Evolutionary conservation across 2,888 invertebrate species (phyloP).

Genomic region (Pelosia muscerda): DNA sequence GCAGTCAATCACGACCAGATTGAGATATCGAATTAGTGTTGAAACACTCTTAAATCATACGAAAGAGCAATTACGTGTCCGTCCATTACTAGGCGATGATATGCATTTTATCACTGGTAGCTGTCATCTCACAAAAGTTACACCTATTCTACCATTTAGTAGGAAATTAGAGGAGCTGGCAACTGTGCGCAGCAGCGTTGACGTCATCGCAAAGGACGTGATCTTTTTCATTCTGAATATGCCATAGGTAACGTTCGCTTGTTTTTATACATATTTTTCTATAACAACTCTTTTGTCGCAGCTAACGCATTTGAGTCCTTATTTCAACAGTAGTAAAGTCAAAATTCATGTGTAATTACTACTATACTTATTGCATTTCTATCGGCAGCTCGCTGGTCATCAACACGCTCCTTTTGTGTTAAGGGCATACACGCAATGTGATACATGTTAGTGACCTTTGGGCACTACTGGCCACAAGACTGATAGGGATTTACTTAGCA

Average conservation of each 20-base stretch:
- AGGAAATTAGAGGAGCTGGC: constrained; percentile 2
- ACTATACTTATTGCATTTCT: constrained; percentile 43
- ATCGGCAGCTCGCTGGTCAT: constrained; percentile 27
- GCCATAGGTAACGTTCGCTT: neutral
- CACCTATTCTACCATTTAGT: constrained; percentile 15
- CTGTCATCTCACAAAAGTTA: constrained; percentile 27
- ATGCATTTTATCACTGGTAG: constrained; percentile 41
- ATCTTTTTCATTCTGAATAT: too few relatives aligned
- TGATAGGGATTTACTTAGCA: constrained; percentile 57
- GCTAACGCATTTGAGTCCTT: constrained; percentile 13
- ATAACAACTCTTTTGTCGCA: neutral
- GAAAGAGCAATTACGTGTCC: constrained; percentile 57
- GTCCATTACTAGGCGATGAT: constrained; percentile 55
- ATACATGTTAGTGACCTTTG: constrained; percentile 30
- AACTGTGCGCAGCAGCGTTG: neutral
- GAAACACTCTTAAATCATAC: constrained; percentile 52
- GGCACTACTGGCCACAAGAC: constrained; percentile 58
- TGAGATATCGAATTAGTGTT: constrained; percentile 54
- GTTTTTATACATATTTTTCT: neutral
- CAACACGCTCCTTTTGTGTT: constrained; percentile 18
- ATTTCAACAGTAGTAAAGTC: constrained; percentile 3
- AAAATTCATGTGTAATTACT: constrained; percentile 28
- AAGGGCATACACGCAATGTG: constrained; percentile 14
- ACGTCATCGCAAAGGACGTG: neutral
- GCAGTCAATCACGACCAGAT: constrained; percentile 26